Conservation (phyloP, 2,113 vertebrate species). For the Xerus inauris region DNA sequence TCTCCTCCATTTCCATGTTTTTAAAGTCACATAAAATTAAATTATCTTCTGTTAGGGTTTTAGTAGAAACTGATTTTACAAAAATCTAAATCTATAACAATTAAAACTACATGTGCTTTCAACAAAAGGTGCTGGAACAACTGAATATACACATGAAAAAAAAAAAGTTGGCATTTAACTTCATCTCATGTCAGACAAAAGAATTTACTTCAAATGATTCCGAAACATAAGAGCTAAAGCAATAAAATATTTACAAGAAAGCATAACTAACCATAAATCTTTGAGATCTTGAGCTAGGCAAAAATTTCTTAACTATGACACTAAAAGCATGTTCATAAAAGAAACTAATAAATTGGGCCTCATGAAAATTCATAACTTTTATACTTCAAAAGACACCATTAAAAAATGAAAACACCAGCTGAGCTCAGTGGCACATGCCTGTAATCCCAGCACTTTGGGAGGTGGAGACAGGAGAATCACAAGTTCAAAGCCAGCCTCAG, state of each 20-base stretch:
- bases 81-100: conserved; percentile 1
- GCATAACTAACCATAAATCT: not conserved
- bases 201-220: not conserved
- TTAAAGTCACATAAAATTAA: conserved; percentile 55
- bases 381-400: not conserved
- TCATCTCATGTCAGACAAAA: not conserved
- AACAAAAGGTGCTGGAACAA: not conserved
- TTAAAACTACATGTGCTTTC: conserved; percentile 6
- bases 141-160: not conserved
- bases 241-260: not conserved
- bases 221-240: not conserved
- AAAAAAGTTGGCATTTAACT: not conserved
- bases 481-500: too few relatives aligned
- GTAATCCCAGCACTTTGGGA: too few relatives aligned
- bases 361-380: conserved; percentile 48
- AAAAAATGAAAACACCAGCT: conserved; percentile 45
- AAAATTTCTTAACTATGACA: conserved; percentile 36
- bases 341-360: not conserved
- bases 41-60: not conserved
- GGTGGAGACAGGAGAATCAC: too few relatives aligned
- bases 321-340: not conserved
- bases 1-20: not conserved
- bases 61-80: conserved; percentile 26
- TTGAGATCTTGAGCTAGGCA: not conserved
- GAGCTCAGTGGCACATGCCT: too few relatives aligned